Evolutionary conservation across 2,888 invertebrate genomes (phyloP), one percentile per base, ranked within the genome.

Genomic region (Cataglyphis cursor): DNA sequence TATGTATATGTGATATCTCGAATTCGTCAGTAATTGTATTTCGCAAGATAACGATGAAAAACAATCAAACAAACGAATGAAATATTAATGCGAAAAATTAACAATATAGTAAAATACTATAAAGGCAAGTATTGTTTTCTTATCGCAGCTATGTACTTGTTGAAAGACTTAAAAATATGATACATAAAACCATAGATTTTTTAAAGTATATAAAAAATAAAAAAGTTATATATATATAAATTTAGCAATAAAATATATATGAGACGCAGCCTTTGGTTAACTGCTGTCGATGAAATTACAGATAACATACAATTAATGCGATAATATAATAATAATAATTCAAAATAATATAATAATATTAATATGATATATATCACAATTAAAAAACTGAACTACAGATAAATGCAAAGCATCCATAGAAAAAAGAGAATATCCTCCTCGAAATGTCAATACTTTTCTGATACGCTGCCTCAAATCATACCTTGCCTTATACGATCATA

Each of bases 241-340:
- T 59, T 59, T 57, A 21, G 15, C 81, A 81, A 85, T 84, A 81
- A 81, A 84, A 87, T 87, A 86, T 87, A 88, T 85, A 12, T 35
- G 24, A 51, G 62, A 88, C 89, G 92, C 90, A 92, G 91, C 90
- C 90, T 92, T 93, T 93, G 92, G 92, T 92, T 88, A 89, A 90
- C 89, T 84, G 88, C 90, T 89, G 85, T 90, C 85, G 87, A 68
- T 68, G 82, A 87, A 89, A 89, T 48, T 38, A 83, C 88, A 88
- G 85, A 90, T 88, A 87, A 87, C 85, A 87, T 85, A 31, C 48
- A 38, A 84, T 81, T 85, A 81, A 81, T 74, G 21, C 8, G 38
- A 59, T 80, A 85, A 87, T 87, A 78, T 21, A 15, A 64, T 41
- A 65, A 18, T 44, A 18, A 44, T 51, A 51, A 51, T 51, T 51